Base-by-base conservation (phyloP, 2,888 invertebrate genomes). In the Boloria euphrosyne region DNA sequence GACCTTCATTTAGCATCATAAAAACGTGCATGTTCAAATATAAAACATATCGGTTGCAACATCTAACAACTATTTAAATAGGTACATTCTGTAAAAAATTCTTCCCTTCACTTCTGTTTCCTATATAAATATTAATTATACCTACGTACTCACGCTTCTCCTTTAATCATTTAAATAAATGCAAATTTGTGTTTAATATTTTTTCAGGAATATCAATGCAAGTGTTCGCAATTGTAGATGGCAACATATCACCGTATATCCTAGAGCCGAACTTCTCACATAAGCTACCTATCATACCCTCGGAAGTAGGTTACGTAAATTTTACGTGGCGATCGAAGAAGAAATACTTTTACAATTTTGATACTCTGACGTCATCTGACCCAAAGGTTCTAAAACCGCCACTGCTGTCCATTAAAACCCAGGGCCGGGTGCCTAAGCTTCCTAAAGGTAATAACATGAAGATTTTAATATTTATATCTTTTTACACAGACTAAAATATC, bases 291-390 rank as follows among this genome's bases (percentile, higher is more conserved):
- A 95, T 97, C 66, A 98, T 98, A 80, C 98, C 98, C 2, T 96
- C 97, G 5, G 98, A 98, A 92, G 97, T 98, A 27, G 96, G 96
- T 70, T 95, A 95, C 82, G 97, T 97, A 1, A 97, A 97, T 88
- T 97, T 98, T 82, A 97, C 97, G 53, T 97, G 97, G 98, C 95
- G 95, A 80, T 96, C 97, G 1, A 96, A 96, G 73, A 95, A 96
- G 83, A 95, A 95, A 81, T 97, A 97, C 83, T 95, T 94, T 79
- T 98, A 98, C 83, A 95, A 97, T 83, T 98, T 98, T 84, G 97
- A 97, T 84, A 94, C 95, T 64, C 91, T 98, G 73, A 95, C 96
- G 78, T 97, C 97, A 7, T 96, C 95, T 76, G 96, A 98, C 83
- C 95, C 96, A 74, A 95, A 95, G 75, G 95, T 98, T 75, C 83